A percentile compares a stretch with the other conserved stretches of the same genome.
Evolutionary conservation across 2,113 vertebrate species (phyloP).

Genomic region (Lates calcarifer): DNA sequence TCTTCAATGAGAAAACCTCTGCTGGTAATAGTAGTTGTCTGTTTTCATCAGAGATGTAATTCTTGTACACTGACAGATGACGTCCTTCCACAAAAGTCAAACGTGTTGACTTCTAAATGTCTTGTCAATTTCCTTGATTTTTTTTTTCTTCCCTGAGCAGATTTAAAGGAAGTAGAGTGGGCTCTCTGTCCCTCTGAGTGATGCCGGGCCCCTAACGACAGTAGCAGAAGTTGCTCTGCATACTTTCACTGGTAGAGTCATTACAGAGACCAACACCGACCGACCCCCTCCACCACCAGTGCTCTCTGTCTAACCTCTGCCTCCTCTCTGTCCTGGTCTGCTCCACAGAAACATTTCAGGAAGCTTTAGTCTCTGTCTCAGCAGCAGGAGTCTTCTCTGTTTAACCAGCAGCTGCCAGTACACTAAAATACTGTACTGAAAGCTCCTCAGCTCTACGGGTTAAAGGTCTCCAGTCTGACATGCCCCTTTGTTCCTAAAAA

Average conservation of each 20-base stretch:
- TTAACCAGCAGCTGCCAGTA: not conserved
- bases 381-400: conserved; percentile 4
- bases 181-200: conserved; percentile 49
- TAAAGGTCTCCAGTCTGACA: not conserved
- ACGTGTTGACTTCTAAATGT: conserved; percentile 19
- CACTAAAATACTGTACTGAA: not conserved
- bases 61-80: conserved; percentile 20
- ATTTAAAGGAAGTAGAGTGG: conserved; percentile 53
- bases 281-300: conserved; percentile 27
- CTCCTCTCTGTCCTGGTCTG: conserved; percentile 55
- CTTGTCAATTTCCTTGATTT: not conserved
- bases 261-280: conserved; percentile 65
- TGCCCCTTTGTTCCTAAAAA: too few species aligned
- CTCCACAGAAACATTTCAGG: conserved; percentile 28
- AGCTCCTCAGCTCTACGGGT: not conserved
- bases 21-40: not conserved
- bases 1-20: not conserved
- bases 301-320: conserved; percentile 44
- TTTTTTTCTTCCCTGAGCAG: not conserved
- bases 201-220: conserved; percentile 80
- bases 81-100: conserved; percentile 9
- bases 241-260: conserved; percentile 81
- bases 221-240: conserved; percentile 81
- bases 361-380: not conserved
- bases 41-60: conserved; percentile 22